These are phyloP conservation scores for Magallana angulata DNA, from an alignment of 1,140 invertebrate species.

Conservation along the genomic window DNA sequence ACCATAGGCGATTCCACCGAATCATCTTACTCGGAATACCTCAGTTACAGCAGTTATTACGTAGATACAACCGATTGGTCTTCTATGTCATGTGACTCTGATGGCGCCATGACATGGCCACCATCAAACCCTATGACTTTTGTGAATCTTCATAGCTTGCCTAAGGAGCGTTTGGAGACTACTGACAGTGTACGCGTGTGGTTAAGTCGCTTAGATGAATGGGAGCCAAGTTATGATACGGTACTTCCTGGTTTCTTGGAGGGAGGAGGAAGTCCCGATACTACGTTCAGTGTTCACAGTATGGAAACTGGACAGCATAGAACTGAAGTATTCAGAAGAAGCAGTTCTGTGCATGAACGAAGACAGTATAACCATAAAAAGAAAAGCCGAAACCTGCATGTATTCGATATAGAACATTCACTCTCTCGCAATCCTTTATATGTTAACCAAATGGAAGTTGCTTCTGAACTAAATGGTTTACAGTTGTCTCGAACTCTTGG, in stretches of 20 bases:
- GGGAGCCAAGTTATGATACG: conserved; percentile 33
- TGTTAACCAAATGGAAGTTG: conserved; percentile 6
- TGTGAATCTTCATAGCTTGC: conserved; percentile 54
- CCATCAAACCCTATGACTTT: conserved; percentile 50
- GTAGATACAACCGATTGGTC: conserved; percentile 55
- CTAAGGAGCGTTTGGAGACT: conserved; percentile 48
- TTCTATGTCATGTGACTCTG: conserved; percentile 54
- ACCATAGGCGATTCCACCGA: conserved; percentile 32
- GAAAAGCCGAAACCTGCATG: background rate
- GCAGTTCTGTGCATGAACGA: background rate
- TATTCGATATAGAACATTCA: background rate
- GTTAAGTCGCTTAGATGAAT: conserved; percentile 53
- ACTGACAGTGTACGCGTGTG: conserved; percentile 56
- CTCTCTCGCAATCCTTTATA: conserved; percentile 24
- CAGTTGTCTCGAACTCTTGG: background rate
- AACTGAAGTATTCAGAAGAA: conserved; percentile 35
- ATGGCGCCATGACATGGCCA: conserved; percentile 52
- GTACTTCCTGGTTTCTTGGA: background rate
- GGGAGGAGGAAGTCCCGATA: conserved; percentile 5
- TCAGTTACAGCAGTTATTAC: conserved; percentile 56
- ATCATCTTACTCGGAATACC: conserved; percentile 45
- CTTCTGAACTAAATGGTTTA: background rate
- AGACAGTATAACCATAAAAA: background rate
- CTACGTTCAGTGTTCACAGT: conserved; percentile 33
- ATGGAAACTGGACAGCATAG: background rate